Percentiles rank a stretch among this genome's conserved stretches.
These are phyloP conservation scores for Scaptomyza hsui DNA, from an alignment of 1,140 invertebrate species.

Conservation along the genomic window DNA sequence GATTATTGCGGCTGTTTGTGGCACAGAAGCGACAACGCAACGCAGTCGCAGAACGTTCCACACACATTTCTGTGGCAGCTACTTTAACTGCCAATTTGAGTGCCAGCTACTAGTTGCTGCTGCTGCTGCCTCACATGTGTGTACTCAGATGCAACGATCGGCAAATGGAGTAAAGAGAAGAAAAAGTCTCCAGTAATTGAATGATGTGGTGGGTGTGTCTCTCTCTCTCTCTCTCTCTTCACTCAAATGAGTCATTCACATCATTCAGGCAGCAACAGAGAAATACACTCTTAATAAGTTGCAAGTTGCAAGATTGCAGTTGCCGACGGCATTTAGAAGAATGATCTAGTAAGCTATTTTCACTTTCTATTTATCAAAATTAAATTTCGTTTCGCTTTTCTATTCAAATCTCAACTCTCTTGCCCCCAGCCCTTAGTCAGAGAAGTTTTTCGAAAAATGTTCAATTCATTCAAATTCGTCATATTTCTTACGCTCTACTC, in stretches of 20 bases:
- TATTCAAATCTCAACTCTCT: no score
- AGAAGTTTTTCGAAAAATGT: slow-evolving; percentile 37
- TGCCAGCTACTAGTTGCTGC: background rate
- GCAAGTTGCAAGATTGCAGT: background rate
- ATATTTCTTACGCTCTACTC: slow-evolving; percentile 7
- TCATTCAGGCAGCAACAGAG: background rate
- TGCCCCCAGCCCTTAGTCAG: no score
- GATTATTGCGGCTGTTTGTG: slow-evolving; percentile 13
- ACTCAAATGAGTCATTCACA: slow-evolving; percentile 24
- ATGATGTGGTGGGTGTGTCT: slow-evolving; percentile 23
- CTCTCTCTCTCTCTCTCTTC: no score
- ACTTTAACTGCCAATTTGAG: slow-evolving; percentile 27
- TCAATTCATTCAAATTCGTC: slow-evolving; percentile 31
- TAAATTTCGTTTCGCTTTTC: background rate
- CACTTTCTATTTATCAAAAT: no score
- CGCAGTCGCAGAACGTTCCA: slow-evolving; percentile 43
- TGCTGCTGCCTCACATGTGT: slow-evolving; percentile 20
- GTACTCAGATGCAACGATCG: slow-evolving; percentile 1
- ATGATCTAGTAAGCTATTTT: background rate
- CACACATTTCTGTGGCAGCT: slow-evolving; percentile 70
- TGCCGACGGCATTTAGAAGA: background rate
- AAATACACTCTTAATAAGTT: background rate
- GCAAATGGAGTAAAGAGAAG: slow-evolving; percentile 9
- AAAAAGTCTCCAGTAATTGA: slow-evolving; percentile 42
- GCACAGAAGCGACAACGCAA: slow-evolving; percentile 55